Evolutionary conservation across 2,797 vertebrate genomes (phyloP), one percentile per base, ranked within the genome.

Genomic region (Sus cebifrons): DNA sequence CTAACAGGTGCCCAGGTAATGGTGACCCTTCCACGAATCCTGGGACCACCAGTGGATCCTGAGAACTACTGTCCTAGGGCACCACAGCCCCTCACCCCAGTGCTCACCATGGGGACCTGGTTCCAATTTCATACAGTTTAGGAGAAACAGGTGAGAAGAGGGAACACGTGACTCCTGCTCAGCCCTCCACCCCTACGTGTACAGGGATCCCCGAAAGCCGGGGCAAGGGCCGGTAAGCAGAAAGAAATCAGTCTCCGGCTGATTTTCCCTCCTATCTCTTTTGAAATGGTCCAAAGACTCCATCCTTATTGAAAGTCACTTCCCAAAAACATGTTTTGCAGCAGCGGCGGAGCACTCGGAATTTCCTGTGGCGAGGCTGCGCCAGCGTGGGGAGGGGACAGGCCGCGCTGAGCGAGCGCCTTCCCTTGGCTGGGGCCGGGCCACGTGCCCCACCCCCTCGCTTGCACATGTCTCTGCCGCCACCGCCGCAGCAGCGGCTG

Each of bases 391-490:
- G 95, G 96, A 78, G 86, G 96, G 97, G 95, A 74, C 92, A 87
- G 87, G 96, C 95, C 73, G 75, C 56, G 88, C 96, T 40, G 87
- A 96, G 97, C 81, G 49, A 90, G 95, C 93, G 90, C 96, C 95
- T 95, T 96, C 92, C 93, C 96, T 96, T 95, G 97, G 96, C 98
- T 97, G 96, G 79, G 96, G 98, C 96, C 92, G 97, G 93, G 98
- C 98, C 98, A 94, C 98, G 98, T 97, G 96, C 97, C 98, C 98
- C 97, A 98, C 98, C 97, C 98, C 98, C 98, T 97, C 97, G 95
- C 97, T 97, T 54, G 98, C 98, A 99, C 98, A 98, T 99, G 98
- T 98, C 98, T 98, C 97, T 97, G 95, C 98, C 98, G 98, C 98
- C 98, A 86, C 96, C 92, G 89, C 97, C 92, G 96, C 97, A 71